Evolutionary conservation across 2,797 vertebrate species (phyloP), one percentile per base, ranked within the genome.

Genomic region (Melanotaenia maccullochi): DNA sequence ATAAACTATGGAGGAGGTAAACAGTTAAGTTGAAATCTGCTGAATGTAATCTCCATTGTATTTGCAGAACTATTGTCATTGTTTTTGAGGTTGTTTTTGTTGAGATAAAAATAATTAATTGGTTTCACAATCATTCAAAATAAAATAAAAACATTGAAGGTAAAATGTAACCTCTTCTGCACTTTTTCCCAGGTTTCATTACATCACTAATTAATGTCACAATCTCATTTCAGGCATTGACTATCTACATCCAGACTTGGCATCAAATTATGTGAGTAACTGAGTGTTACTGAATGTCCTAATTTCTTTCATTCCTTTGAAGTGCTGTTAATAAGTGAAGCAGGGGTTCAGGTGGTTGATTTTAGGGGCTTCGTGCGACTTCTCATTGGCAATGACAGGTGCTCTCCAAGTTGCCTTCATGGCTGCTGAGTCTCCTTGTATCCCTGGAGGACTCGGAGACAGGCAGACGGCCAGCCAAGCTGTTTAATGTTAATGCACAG

Each of bases 241-340:
- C 92, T 99, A 99, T 90, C 95, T 99, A 35, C 98, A 99, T 88
- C 98, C 98, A 60, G 98, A 99, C 90, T 95, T 99, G 75, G 97
- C 97, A 82, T 95, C 96, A 44, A 99, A 99, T 93, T 99, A 99
- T 1, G 98, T 99, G 94, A 99, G 98, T 99, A 95, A 61, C 57
- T 71, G 24, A n/a, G 24, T 69, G 32, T 84, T 63, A 49, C 36
- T 76, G 47, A 59, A 72, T 72, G 72, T 77, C 54, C 60, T 62
- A 71, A 69, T 77, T 82, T 58, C 28, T 65, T 73, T 67, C 42
- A 61, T 71, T 80, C 70, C 59, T 24, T 52, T 61, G 20, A 65
- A 68, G 62, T 78, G 77, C 57, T 75, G 55, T 79, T 79, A 73
- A 65, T 76, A 63, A 65, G 49, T 42, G 28, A 82, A 75, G 69